Evolutionary conservation across 2,113 vertebrate genomes (phyloP).

Genomic region (Xiphophorus couchianus): DNA sequence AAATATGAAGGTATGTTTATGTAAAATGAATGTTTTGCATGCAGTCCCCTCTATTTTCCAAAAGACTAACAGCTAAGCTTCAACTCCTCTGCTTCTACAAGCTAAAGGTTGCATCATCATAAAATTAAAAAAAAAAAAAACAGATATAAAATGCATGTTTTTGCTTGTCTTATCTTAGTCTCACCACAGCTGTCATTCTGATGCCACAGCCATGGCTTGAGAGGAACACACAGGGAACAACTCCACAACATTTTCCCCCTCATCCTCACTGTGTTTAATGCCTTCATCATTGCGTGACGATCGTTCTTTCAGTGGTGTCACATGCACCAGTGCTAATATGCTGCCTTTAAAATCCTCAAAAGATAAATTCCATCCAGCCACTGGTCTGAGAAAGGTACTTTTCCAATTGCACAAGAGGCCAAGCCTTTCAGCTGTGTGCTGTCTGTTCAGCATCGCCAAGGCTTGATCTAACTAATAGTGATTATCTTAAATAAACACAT

Average conservation of each 20-base stretch:
- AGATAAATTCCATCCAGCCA: conserved; percentile 74
- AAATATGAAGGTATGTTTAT: background rate
- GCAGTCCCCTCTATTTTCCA: background rate
- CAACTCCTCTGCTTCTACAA: background rate
- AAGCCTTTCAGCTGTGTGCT: conserved; percentile 34
- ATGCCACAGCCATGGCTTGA: conserved; percentile 12
- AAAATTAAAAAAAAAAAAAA: conserved; percentile 2
- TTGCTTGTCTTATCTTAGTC: background rate
- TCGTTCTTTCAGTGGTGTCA: conserved; percentile 43
- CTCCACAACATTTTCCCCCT: conserved; percentile 28
- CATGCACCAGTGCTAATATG: conserved; percentile 71
- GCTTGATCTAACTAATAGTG: conserved; percentile 40
- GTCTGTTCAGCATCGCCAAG: conserved; percentile 34
- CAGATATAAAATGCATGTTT: conserved; percentile 3
- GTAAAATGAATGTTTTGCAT: background rate
- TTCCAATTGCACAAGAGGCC: conserved; percentile 57
- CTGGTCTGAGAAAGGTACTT: conserved; percentile 69
- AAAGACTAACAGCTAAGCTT: conserved; percentile 3
- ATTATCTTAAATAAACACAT: conserved; percentile 25
- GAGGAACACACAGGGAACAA: background rate
- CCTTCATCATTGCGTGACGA: conserved; percentile 55
- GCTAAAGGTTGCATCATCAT: background rate
- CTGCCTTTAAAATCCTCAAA: conserved; percentile 73
- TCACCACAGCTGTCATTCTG: conserved; percentile 7
- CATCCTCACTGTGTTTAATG: conserved; percentile 35